phyloP scores from a whole-genome alignment of 2,888 invertebrate species.

The Synergus laeviventris region DNA sequence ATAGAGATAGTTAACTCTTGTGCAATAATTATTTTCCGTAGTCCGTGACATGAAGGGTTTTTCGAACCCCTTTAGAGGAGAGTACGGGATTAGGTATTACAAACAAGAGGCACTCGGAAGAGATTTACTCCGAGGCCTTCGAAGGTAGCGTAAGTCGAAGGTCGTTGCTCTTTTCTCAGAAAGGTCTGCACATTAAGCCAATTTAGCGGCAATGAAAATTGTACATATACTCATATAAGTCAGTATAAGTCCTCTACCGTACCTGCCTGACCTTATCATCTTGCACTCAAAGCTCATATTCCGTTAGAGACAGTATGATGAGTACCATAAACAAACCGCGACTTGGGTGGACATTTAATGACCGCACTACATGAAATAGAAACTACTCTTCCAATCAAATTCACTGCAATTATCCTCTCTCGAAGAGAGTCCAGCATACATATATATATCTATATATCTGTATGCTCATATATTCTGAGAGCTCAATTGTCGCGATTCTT shows the following conservation, averaged over 20 bases:
- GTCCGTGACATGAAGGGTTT: slow-evolving; percentile 58
- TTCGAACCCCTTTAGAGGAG: slow-evolving; percentile 57
- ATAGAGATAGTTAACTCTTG: slow-evolving; percentile 67
- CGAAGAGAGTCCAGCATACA: not conserved
- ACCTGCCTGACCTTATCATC: slow-evolving; percentile 31
- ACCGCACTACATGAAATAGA: slow-evolving; percentile 1
- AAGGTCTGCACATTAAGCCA: slow-evolving; percentile 38
- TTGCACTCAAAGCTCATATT: slow-evolving; percentile 35
- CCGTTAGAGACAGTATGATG: slow-evolving; percentile 44
- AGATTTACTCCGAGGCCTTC: slow-evolving; percentile 25
- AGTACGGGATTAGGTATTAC: slow-evolving; percentile 68
- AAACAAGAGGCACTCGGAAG: slow-evolving; percentile 44
- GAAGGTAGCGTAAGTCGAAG: slow-evolving; percentile 37
- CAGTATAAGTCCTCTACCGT: slow-evolving; percentile 10
- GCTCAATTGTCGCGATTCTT: slow-evolving; percentile 20
- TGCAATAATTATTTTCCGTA: slow-evolving; percentile 73
- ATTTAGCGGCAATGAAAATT: slow-evolving; percentile 38
- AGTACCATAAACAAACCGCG: slow-evolving; percentile 39
- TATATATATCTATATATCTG: too few species aligned
- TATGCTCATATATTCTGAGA: not conserved
- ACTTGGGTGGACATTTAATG: slow-evolving; percentile 38
- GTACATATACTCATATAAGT: slow-evolving; percentile 34
- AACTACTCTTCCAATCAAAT: slow-evolving; percentile 21
- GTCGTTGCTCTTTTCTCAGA: slow-evolving; percentile 41
- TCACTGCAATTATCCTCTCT: slow-evolving; percentile 16